Evolutionary conservation across 1,140 invertebrate genomes (phyloP).

Genomic region (Drosophila parabipectinata): DNA sequence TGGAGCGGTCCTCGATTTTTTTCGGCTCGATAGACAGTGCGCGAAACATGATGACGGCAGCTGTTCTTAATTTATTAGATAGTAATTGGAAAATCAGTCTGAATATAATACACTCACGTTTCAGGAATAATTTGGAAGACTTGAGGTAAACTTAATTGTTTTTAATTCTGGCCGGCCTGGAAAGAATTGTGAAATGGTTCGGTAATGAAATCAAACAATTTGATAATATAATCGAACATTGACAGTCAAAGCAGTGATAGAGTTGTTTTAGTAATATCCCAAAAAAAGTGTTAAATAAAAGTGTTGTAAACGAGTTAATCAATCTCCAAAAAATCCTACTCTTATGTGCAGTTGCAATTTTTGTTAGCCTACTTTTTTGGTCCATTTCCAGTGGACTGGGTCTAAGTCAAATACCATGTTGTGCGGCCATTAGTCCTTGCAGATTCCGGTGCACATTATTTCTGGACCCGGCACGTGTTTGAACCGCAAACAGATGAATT

Average conservation of each 20-base stretch:
- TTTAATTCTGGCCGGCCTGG: background rate
- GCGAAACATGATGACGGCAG: constrained; percentile 51
- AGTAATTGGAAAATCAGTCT: background rate
- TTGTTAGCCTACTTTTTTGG: constrained; percentile 13
- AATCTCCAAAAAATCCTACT: background rate
- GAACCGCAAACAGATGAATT: constrained; percentile 80
- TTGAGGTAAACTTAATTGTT: background rate
- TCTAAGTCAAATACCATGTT: constrained; percentile 51
- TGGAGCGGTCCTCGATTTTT: constrained; percentile 27
- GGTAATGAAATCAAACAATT: background rate
- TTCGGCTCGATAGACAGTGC: constrained; percentile 27
- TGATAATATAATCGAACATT: background rate
- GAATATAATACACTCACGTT: constrained; percentile 11
- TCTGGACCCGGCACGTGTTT: constrained; percentile 70
- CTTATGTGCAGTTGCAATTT: background rate
- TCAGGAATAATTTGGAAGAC: constrained; percentile 9
- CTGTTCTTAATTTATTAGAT: background rate
- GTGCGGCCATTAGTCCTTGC: constrained; percentile 63
- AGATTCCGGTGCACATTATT: constrained; percentile 70
- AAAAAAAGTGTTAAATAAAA: background rate
- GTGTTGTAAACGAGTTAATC: background rate
- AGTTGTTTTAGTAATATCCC: background rate
- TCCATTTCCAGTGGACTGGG: constrained; percentile 14
- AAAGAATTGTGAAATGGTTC: background rate
- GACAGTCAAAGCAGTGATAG: background rate